Percentiles rank a stretch among this genome's conserved stretches.
These are phyloP conservation scores for Anagrus nilaparvatae DNA, from an alignment of 1,140 invertebrate species.

Conservation along the genomic window DNA sequence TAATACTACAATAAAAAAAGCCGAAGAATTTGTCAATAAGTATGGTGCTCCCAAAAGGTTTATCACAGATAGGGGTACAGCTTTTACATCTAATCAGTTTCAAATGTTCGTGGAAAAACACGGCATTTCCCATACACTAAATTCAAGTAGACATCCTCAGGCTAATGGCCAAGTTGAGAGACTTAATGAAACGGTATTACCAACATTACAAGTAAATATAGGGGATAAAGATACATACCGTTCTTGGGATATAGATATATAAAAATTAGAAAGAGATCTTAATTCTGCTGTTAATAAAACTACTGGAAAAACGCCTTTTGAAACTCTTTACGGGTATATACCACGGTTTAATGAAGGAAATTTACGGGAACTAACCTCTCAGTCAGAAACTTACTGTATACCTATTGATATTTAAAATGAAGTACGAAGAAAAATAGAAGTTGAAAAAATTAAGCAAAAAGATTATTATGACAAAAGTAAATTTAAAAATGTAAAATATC, in stretches of 20 bases:
- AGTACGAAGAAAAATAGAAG: background rate
- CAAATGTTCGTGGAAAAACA: conserved; percentile 16
- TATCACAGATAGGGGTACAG: conserved; percentile 12
- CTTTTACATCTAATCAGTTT: conserved; percentile 15
- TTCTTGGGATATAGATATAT: background rate
- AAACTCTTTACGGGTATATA: conserved; percentile 6
- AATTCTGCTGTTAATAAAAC: conserved; percentile 1
- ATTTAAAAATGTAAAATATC: conserved; percentile 2
- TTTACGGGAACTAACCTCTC: background rate
- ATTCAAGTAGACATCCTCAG: conserved; percentile 20
- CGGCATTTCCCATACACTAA: conserved; percentile 22
- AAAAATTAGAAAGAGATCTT: background rate
- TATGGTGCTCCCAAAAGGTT: conserved; percentile 17
- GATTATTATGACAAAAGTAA: background rate
- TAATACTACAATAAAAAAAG: background rate
- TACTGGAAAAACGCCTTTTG: background rate
- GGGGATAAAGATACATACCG: background rate
- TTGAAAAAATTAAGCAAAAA: background rate
- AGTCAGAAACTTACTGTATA: background rate
- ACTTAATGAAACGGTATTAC: background rate
- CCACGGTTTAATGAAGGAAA: conserved; percentile 2
- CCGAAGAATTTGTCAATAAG: conserved; percentile 8
- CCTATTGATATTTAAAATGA: background rate
- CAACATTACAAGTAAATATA: background rate
- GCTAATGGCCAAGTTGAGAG: conserved; percentile 15